Base-by-base conservation (phyloP, 2,888 invertebrate species). In the Ecliptopera silaceata region DNA sequence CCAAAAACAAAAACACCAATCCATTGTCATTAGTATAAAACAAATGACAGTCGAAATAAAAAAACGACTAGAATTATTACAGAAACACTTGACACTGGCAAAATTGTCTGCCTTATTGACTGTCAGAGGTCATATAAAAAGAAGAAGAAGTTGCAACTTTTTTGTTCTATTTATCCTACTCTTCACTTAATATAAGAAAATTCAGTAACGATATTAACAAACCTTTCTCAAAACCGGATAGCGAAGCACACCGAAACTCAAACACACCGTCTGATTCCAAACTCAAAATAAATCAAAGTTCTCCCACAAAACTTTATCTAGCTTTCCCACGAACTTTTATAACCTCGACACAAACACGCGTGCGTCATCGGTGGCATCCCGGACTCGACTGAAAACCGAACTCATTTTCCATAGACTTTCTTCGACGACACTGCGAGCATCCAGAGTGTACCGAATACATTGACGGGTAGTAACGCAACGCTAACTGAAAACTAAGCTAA, bases 221-320 rank as follows among this genome's bases (percentile, higher is more conserved):
- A 76, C 76, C 76, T 75, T 65, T 65, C 39, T 65, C 26, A 56
- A 41, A 59, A 17, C 56, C 34, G 70, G 66, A 63, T 53, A 46
- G 63, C 47, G 53, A 65, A 64, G 61, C 69, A 71, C 72, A 70
- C 71, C 64, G 58, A 61, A 76, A 71, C 66, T 65, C 65, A 61
- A 71, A 70, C 63, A 70, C 63, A 61, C 71, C 74, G 58, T 61
- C 59, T 65, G 61, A 71, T 68, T 65, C 59, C 57, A 38, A 74
- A 72, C 68, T 71, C 59, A 60, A 65, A 68, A 68, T 69, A 72
- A 75, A 75, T 70, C 46, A 61, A 75, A 70, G 69, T 71, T 70
- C 65, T 67, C 65, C 68, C 77, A 80, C 80, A 69, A 79, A 82
- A 82, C 82, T 82, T 83, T 75, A 63, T 73, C 73, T 58, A 70